phyloP scores from a whole-genome alignment of 2,888 invertebrate species.

The Abrostola triplasia region DNA sequence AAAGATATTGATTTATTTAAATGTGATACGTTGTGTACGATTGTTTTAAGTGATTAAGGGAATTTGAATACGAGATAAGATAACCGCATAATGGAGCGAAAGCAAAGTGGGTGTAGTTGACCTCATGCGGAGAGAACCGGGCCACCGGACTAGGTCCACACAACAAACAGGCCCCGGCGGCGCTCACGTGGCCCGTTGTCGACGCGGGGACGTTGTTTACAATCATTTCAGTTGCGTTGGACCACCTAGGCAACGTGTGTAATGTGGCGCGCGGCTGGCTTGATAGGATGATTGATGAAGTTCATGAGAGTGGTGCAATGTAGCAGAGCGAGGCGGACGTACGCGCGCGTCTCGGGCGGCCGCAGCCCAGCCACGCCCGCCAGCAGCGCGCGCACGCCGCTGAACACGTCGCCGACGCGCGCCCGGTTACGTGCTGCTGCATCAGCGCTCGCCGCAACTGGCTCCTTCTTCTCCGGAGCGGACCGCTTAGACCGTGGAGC shows the following conservation, averaged over 20 bases:
- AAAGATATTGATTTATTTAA: too few species aligned
- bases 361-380: constrained; percentile 74
- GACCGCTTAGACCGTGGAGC: constrained; percentile 64
- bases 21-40: too few species aligned
- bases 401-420: constrained; percentile 60
- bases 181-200: not conserved
- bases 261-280: not conserved
- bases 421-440: too few species aligned
- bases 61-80: constrained; percentile 41
- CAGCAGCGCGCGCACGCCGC: constrained; percentile 72
- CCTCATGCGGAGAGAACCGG: constrained; percentile 39
- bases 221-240: not conserved
- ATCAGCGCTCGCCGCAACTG: constrained; percentile 40
- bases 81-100: constrained; percentile 31
- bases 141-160: not conserved
- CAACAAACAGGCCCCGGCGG: not conserved
- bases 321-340: not conserved
- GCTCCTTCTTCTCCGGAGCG: constrained; percentile 53
- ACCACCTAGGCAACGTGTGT: not conserved
- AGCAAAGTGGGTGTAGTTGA: constrained; percentile 47
- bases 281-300: too few species aligned
- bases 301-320: too few species aligned
- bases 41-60: not conserved
- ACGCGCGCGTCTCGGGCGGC: constrained; percentile 37
- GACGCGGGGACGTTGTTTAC: too few species aligned